Percentiles rank a stretch among this genome's conserved stretches.
phyloP scores from a whole-genome alignment of 1,140 invertebrate species.

The Ditylenchus dipsaci region DNA sequence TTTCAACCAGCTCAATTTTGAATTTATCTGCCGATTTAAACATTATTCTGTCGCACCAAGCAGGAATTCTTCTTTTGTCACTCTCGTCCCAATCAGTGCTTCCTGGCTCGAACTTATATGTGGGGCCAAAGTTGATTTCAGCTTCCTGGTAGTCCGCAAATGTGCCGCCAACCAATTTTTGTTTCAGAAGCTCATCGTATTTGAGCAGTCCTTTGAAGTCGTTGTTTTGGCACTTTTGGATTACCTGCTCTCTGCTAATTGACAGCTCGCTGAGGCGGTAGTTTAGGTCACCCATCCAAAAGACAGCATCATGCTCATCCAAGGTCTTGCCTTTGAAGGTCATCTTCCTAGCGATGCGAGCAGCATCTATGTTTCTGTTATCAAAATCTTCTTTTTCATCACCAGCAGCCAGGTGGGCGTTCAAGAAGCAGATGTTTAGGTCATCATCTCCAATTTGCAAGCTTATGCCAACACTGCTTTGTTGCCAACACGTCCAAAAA shows the following conservation, averaged over 20 bases:
- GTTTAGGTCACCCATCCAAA: slow-evolving; percentile 95
- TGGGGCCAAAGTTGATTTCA: slow-evolving; percentile 79
- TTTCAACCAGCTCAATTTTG: slow-evolving; percentile 66
- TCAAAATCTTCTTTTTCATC: background rate
- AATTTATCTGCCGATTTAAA: slow-evolving; percentile 68
- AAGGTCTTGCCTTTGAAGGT: slow-evolving; percentile 60
- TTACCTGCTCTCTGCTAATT: background rate
- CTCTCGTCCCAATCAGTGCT: slow-evolving; percentile 83
- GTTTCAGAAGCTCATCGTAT: background rate
- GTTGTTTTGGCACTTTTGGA: background rate
- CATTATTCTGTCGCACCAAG: slow-evolving; percentile 94
- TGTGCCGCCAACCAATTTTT: slow-evolving; percentile 49
- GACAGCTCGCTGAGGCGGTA: slow-evolving; percentile 72
- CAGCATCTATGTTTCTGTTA: background rate
- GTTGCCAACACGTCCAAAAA: background rate
- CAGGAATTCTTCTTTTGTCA: slow-evolving; percentile 84
- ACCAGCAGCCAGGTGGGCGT: background rate
- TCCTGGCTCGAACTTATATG: slow-evolving; percentile 94
- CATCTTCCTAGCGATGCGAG: background rate
- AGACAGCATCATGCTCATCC: slow-evolving; percentile 89
- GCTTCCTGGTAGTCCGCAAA: slow-evolving; percentile 84
- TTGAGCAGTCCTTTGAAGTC: background rate
- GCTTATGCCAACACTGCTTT: background rate
- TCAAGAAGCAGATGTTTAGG: background rate
- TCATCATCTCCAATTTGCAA: background rate